phyloP scores from a whole-genome alignment of 2,113 vertebrate genomes.

The Xiphias gladius region DNA sequence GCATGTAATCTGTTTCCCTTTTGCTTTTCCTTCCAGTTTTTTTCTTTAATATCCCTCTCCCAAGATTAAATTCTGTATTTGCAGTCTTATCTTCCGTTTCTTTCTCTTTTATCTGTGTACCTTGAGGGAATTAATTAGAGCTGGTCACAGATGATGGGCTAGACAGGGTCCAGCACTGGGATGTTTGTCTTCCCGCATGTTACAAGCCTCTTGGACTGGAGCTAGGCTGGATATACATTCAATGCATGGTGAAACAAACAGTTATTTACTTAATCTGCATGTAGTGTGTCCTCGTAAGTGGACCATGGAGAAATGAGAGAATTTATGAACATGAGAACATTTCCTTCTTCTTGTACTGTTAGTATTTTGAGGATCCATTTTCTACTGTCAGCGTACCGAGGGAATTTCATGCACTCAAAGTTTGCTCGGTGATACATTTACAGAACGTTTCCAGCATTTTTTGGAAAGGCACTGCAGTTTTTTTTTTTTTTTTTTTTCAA shows the following conservation, averaged over 20 bases:
- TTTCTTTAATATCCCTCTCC: conserved; percentile 5
- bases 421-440: conserved; percentile 56
- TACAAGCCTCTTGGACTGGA: not conserved
- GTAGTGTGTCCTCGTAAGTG: conserved; percentile 26
- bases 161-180: conserved; percentile 27
- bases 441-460: conserved; percentile 46
- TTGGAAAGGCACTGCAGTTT: conserved; percentile 30
- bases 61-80: conserved; percentile 35
- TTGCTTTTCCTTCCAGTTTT: not conserved
- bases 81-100: conserved; percentile 6
- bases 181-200: conserved; percentile 31
- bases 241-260: conserved; percentile 10
- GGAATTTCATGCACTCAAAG: conserved; percentile 24
- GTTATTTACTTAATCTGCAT: conserved; percentile 31
- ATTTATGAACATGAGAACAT: conserved; percentile 19
- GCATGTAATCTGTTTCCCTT: conserved; percentile 24
- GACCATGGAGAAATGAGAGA: conserved; percentile 34
- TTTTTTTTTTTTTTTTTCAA: conserved; percentile 28
- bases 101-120: conserved; percentile 23
- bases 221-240: conserved; percentile 4
- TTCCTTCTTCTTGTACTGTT: conserved; percentile 6
- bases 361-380: conserved; percentile 24
- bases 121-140: conserved; percentile 68
- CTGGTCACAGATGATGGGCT: conserved; percentile 48
- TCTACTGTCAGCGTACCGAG: conserved; percentile 41